Base-by-base conservation (phyloP, 2,113 vertebrate species). In the Myrmophylax atrothorax region DNA sequence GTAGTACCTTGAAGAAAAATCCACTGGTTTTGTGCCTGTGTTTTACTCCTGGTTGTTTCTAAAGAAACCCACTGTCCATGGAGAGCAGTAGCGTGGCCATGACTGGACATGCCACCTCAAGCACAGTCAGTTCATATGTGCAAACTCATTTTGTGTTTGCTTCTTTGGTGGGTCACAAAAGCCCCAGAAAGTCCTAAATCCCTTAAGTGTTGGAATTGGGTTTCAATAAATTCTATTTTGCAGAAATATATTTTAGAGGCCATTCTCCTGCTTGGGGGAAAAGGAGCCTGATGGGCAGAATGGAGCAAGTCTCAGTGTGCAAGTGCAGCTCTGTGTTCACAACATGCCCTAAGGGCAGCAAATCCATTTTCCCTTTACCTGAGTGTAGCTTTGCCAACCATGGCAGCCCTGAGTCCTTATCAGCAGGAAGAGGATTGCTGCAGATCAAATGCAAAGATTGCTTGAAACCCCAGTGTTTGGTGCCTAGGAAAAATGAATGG, bases 361-460 rank as follows among this genome's bases (percentile, higher is more conserved):
- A 84, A 77, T 25, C 33, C 23, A 10, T 59, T 77, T 74, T 80
- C 20, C 52, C 50, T 80, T 70, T 2, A 18, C 17, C 52, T 50
- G 50, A 53, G 87, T 0, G 0, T 6, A 14, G 20, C 37, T 37
- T 56, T 3, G 3, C 26, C 3, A 17, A 3, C 0, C 47, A 55
- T 33, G 44, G 49, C 31, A 70, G 28, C 56, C 17, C 33, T 0
- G 7, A 74, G 52, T 2, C 38, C 28, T 58, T 26, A 9, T 0
- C n/a, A 18, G 35, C 89, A 82, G 69, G 52, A 53, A 7, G 18
- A 22, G 50, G 20, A 75, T 18, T 63, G 40, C 47, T 78, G 68
- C 72, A 66, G 59, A 31, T 47, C 10, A 31, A 55, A 19, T 9
- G 29, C 38, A n/a, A 37, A 60, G 77, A 33, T 67, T 60, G 12